phyloP scores from a whole-genome alignment of 1,140 invertebrate species.

The Drosophila orosa region DNA sequence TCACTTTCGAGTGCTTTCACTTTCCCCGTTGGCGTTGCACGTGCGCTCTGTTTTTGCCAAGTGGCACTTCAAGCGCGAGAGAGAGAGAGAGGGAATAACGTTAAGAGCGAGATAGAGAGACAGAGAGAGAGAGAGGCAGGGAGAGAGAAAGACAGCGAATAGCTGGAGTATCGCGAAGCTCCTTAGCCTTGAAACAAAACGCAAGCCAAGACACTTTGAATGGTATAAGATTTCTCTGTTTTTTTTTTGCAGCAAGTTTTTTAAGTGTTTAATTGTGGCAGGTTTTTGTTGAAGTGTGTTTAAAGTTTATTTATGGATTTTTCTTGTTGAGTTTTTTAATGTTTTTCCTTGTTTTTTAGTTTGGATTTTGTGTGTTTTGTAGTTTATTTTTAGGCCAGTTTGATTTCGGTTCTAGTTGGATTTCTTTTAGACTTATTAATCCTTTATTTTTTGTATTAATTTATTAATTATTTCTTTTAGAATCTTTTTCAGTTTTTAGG shows the following conservation, averaged over 20 bases:
- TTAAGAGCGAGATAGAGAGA: background rate
- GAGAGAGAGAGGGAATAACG: constrained; percentile 13
- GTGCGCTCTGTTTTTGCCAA: constrained; percentile 67
- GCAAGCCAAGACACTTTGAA: constrained; percentile 8
- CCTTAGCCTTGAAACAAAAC: constrained; percentile 65
- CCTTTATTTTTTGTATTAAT: background rate
- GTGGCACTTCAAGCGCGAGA: constrained; percentile 61
- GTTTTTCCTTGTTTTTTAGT: background rate
- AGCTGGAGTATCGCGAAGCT: constrained; percentile 32
- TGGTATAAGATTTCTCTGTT: background rate
- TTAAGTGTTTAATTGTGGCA: constrained; percentile 1
- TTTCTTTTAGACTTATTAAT: background rate
- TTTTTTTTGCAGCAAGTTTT: background rate
- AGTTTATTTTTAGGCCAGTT: too few relatives aligned
- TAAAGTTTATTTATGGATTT: background rate
- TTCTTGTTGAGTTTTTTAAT: background rate
- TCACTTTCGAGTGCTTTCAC: constrained; percentile 77
- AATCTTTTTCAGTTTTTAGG: background rate
- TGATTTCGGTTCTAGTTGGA: background rate
- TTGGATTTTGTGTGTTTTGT: background rate
- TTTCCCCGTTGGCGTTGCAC: constrained; percentile 66
- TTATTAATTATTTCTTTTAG: background rate
- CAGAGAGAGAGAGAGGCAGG: background rate
- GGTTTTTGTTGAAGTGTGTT: background rate
- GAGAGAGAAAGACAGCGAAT: constrained; percentile 19